phyloP scores from a whole-genome alignment of 2,888 invertebrate genomes.

The Ptychoptera albimana region DNA sequence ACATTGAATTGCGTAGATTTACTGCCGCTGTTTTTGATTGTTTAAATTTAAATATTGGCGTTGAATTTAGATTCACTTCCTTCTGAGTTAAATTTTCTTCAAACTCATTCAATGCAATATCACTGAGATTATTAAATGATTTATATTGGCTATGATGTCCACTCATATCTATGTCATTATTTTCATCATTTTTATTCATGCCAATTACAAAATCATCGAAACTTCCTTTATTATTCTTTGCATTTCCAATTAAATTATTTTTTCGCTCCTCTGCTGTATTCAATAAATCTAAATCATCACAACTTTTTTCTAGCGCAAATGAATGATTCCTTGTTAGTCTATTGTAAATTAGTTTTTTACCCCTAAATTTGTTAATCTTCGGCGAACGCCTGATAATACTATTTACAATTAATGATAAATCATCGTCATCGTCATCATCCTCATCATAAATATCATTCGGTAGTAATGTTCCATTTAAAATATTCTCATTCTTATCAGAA shows the following conservation, averaged over 20 bases:
- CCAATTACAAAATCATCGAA: background rate
- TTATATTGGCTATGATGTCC: constrained; percentile 13
- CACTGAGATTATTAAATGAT: too few relatives aligned
- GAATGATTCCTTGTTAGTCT: constrained; percentile 9
- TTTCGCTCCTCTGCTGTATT: too few relatives aligned
- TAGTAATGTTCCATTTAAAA: background rate
- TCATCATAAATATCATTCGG: constrained; percentile 18
- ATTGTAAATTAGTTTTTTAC: constrained; percentile 19
- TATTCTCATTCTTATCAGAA: background rate
- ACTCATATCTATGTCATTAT: constrained; percentile 21
- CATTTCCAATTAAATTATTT: too few relatives aligned
- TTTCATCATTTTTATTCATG: background rate
- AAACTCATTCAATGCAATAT: too few relatives aligned
- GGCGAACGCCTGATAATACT: constrained; percentile 27
- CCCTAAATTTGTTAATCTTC: constrained; percentile 16
- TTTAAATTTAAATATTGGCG: too few relatives aligned
- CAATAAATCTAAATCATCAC: constrained; percentile 18
- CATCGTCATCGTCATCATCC: constrained; percentile 27
- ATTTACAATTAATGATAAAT: constrained; percentile 38
- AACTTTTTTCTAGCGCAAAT: constrained; percentile 6
- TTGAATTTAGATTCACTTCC: too few relatives aligned
- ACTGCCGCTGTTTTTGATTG: too few relatives aligned
- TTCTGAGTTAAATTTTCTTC: too few relatives aligned
- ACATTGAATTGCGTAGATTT: too few relatives aligned
- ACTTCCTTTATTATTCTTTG: too few relatives aligned